Evolutionary conservation across 2,797 vertebrate genomes (phyloP), one percentile per base, ranked within the genome.

Genomic region (Lepilemur ruficaudatus): DNA sequence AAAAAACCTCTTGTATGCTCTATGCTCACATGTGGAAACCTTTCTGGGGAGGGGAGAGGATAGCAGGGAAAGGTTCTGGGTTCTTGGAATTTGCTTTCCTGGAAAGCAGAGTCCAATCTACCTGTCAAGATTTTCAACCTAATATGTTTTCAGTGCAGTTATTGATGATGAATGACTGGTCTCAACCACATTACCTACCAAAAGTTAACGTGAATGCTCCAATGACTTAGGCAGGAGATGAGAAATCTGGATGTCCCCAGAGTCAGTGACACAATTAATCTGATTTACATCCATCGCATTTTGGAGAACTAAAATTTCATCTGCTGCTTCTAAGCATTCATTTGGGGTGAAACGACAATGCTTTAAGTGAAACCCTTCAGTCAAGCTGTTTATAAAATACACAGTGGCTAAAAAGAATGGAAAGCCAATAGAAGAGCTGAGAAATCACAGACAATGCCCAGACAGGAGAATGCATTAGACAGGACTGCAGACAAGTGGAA

Each of bases 211-310:
- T 32, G 92, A 97, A 96, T 59, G 79, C 95, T 97, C 81, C 91
- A 93, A 82, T 7, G 95, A 94, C 97, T 97, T 90, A 84, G 95
- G 97, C 93, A 97, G 97, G 97, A 98, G 98, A 98, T 97, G 97
- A 96, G 94, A 97, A 97, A 92, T 94, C 96, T 75, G 96, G 98
- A 98, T 97, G 98, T 98, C 98, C 97, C 96, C 96, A 80, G 96
- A 97, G 97, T 96, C 97, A 75, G 76, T 57, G 69, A 98, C 96
- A 98, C 95, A 97, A 98, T 98, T 98, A 97, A 98, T 69, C 69
- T 98, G 98, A 98, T 98, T 98, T 98, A 98, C 97, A 97, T 98
- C 90, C 96, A 92, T 89, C 32, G 76, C 95, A 95, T 98, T 97
- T 97, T 72, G 83, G 88, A 95, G 96, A 98, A 96, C 88, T 97